A percentile compares a stretch with the other conserved stretches of the same genome.
phyloP scores from a whole-genome alignment of 2,888 invertebrate genomes.

The Hybos culiciformis region DNA sequence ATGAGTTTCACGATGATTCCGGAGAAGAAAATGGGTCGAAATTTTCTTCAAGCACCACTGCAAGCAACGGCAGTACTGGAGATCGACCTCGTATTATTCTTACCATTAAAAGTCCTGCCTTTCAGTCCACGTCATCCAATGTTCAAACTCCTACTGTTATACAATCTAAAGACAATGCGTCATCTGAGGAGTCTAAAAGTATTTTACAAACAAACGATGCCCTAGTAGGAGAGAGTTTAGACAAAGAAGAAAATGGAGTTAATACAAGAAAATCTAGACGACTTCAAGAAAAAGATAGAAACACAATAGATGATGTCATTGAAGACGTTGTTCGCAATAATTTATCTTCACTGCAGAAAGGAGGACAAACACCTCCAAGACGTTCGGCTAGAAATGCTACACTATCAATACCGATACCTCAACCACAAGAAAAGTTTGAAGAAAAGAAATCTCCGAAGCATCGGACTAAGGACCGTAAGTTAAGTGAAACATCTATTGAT shows the following conservation, averaged over 20 bases:
- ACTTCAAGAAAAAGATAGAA: constrained; percentile 64
- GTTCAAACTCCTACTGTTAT: constrained; percentile 15
- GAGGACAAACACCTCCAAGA: constrained; percentile 31
- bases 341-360: constrained; percentile 31
- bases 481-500: constrained; percentile 51
- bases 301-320: constrained; percentile 73
- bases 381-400: constrained; percentile 32
- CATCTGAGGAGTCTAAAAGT: constrained; percentile 1
- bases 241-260: background rate
- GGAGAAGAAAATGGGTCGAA: constrained; percentile 53
- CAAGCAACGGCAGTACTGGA: constrained; percentile 2
- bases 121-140: constrained; percentile 19
- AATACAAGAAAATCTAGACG: constrained; percentile 72
- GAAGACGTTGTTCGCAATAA: constrained; percentile 75
- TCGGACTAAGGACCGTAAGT: constrained; percentile 47
- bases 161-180: background rate
- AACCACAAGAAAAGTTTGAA: constrained; percentile 21
- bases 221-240: constrained; percentile 4
- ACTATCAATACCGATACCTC: constrained; percentile 9
- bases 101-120: constrained; percentile 59
- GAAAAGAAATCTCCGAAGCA: constrained; percentile 51
- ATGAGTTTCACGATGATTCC: constrained; percentile 83
- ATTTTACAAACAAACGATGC: constrained; percentile 13
- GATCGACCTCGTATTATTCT: constrained; percentile 59
- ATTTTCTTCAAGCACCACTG: constrained; percentile 6